phyloP scores from a whole-genome alignment of 2,797 vertebrate genomes.

The Apogon talboti region DNA sequence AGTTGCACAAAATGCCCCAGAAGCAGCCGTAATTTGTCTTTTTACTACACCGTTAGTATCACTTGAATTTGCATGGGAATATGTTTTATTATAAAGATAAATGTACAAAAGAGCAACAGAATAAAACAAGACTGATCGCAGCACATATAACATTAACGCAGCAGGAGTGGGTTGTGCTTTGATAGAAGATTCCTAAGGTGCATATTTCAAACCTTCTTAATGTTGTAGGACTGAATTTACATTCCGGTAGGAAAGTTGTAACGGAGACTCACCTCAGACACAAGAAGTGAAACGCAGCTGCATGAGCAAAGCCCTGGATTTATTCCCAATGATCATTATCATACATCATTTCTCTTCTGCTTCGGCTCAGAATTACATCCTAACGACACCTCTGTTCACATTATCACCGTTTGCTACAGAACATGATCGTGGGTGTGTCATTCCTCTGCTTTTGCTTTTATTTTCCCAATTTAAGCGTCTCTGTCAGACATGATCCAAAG shows the following conservation, averaged over 20 bases:
- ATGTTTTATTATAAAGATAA: not conserved
- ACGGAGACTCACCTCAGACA: no score
- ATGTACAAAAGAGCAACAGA: conserved; percentile 2
- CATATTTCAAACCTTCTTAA: not conserved
- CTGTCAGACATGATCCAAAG: conserved; percentile 14
- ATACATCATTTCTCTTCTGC: not conserved
- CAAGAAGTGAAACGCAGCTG: conserved; percentile 11
- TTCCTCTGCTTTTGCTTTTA: not conserved
- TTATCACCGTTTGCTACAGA: not conserved
- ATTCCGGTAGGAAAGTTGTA: conserved; percentile 1
- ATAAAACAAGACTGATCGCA: not conserved
- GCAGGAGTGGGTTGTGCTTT: not conserved
- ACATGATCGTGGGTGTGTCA: no score
- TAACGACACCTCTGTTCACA: conserved; percentile 6
- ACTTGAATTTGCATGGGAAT: not conserved
- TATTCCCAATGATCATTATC: no score
- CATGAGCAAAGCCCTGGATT: conserved; percentile 16
- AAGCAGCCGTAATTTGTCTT: no score
- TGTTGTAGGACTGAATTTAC: not conserved
- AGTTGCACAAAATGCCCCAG: no score
- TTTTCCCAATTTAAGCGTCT: conserved; percentile 1
- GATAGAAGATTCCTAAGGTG: no score
- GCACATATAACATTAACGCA: not conserved
- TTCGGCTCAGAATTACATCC: not conserved
- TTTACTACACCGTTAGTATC: not conserved